Conservation (phyloP, 2,797 vertebrate genomes). For the Acipenser transmontanus region DNA sequence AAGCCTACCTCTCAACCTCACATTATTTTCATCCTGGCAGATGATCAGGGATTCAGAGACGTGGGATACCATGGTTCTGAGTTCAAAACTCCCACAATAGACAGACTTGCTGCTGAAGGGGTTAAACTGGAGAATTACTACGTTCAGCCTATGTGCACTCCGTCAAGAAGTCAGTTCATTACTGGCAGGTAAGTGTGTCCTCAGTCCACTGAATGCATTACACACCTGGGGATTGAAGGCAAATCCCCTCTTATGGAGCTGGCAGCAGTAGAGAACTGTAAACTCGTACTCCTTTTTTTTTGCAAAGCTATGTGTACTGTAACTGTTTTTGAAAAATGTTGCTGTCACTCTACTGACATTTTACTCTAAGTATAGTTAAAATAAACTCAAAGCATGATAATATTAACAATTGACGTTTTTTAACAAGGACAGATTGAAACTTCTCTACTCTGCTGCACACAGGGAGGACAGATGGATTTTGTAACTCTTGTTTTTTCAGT, state of each 20-base stretch:
- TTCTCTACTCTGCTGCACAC: too few species aligned
- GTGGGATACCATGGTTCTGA: conserved; percentile 95
- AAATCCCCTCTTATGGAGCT: conserved; percentile 8
- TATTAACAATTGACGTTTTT: too few species aligned
- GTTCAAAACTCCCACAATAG: conserved; percentile 89
- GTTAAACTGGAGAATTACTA: conserved; percentile 98
- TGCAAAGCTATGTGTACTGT: too few species aligned
- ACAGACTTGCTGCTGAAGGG: conserved; percentile 81
- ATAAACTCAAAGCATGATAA: not conserved
- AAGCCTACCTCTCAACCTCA: conserved; percentile 67
- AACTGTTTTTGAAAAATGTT: too few species aligned
- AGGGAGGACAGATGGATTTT: too few species aligned
- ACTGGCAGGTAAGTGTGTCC: conserved; percentile 81
- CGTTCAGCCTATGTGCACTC: conserved; percentile 93
- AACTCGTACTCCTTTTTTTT: too few species aligned
- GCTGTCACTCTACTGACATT: too few species aligned
- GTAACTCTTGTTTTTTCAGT: too few species aligned
- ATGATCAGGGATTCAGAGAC: conserved; percentile 95
- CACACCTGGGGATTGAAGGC: not conserved
- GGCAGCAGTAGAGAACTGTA: conserved; percentile 13
- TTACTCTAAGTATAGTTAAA: conserved; percentile 7
- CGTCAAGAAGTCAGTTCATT: conserved; percentile 91
- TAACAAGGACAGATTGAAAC: too few species aligned
- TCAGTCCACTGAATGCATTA: not conserved
- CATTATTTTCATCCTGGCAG: conserved; percentile 89